A percentile compares a stretch with the other conserved stretches of the same genome.
phyloP scores from a whole-genome alignment of 1,140 invertebrate species.

The Macrobrachium nipponense region DNA sequence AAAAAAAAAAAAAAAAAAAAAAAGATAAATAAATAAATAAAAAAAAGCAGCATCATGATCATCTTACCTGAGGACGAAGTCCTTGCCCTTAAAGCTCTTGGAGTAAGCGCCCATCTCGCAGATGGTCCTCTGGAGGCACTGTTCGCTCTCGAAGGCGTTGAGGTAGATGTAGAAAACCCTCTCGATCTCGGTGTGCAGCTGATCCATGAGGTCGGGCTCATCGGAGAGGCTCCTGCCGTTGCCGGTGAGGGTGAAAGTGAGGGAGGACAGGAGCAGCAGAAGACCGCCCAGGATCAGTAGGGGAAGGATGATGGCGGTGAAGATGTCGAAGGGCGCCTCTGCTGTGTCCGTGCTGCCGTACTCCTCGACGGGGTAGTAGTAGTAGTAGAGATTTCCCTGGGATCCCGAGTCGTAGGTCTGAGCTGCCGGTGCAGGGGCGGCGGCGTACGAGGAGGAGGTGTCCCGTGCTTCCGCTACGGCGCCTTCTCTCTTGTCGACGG shows the following conservation, averaged over 20 bases:
- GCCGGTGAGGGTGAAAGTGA: slow-evolving; percentile 56
- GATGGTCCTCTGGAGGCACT: slow-evolving; percentile 60
- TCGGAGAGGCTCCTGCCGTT: slow-evolving; percentile 18
- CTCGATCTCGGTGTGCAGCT: slow-evolving; percentile 60
- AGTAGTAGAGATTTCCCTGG: slow-evolving; percentile 64
- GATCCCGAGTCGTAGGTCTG: slow-evolving; percentile 53
- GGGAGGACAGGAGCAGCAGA: slow-evolving; percentile 50
- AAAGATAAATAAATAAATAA: too few relatives aligned
- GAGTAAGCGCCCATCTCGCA: slow-evolving; percentile 60
- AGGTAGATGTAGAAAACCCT: slow-evolving; percentile 62
- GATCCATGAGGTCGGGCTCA: slow-evolving; percentile 35
- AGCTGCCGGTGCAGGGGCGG: slow-evolving; percentile 52
- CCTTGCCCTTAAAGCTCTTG: slow-evolving; percentile 59
- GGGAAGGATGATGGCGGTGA: slow-evolving; percentile 57
- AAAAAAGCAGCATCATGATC: too few relatives aligned
- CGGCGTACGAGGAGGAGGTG: slow-evolving; percentile 29
- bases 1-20: too few relatives aligned
- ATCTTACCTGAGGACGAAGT: slow-evolving; percentile 58
- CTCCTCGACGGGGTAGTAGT: slow-evolving; percentile 63
- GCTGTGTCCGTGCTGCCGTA: slow-evolving; percentile 42
- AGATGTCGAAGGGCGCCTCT: slow-evolving; percentile 48
- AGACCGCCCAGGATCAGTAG: slow-evolving; percentile 57
- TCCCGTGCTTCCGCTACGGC: slow-evolving; percentile 31
- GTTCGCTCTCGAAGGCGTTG: slow-evolving; percentile 60
- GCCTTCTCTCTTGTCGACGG: slow-evolving; percentile 14